Conservation (phyloP, 2,113 vertebrate species). For the Aspiorhynchus laticeps region DNA sequence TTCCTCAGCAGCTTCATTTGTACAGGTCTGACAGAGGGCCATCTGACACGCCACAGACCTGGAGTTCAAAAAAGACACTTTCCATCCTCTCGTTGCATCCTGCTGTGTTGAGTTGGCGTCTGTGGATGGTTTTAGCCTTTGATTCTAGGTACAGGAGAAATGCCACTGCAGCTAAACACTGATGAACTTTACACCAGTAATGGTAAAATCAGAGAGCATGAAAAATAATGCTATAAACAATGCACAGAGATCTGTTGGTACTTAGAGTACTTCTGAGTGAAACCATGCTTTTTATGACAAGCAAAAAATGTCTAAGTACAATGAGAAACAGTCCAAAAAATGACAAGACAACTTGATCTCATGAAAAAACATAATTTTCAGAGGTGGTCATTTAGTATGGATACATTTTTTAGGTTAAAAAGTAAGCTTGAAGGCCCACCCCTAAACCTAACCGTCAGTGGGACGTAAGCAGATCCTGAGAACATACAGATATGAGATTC, state of each 20-base stretch:
- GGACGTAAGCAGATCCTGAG: too few relatives aligned
- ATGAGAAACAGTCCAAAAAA: not conserved
- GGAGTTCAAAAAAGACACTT: not conserved
- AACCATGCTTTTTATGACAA: not conserved
- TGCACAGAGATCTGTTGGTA: not conserved
- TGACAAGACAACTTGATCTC: not conserved
- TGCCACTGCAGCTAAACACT: slow-evolving; percentile 3
- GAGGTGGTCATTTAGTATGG: not conserved
- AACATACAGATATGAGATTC: too few relatives aligned
- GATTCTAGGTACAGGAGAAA: slow-evolving; percentile 34
- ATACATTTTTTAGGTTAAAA: too few relatives aligned
- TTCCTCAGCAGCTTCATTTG: not conserved
- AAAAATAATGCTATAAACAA: slow-evolving; percentile 3
- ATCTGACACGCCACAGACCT: not conserved
- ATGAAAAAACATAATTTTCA: not conserved
- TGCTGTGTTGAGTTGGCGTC: slow-evolving; percentile 4
- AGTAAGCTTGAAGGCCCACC: too few relatives aligned
- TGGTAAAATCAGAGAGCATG: not conserved
- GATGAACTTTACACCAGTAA: slow-evolving; percentile 10
- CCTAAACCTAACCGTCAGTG: too few relatives aligned
- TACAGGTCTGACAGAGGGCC: not conserved
- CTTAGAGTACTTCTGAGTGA: not conserved
- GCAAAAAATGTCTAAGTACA: not conserved
- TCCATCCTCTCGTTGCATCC: not conserved
- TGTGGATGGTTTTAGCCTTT: slow-evolving; percentile 17